These are phyloP conservation scores for Rhincodon typus DNA, from an alignment of 2,797 vertebrate species.

Conservation along the genomic window DNA sequence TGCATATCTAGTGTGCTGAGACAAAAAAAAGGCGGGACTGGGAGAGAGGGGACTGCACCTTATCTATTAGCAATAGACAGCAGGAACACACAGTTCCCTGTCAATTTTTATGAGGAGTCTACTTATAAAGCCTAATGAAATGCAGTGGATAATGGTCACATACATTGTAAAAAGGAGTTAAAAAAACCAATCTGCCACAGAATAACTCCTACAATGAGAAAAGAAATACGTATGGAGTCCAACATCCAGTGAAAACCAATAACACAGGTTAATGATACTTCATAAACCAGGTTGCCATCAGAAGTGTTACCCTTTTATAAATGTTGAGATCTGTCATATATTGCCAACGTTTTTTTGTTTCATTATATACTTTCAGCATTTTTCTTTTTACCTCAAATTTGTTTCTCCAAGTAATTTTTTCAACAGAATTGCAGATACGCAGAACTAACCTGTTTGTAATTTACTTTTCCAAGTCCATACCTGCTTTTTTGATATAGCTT, in stretches of 20 bases:
- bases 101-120: background rate
- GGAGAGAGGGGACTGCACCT: background rate
- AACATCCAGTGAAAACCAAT: background rate
- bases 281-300: background rate
- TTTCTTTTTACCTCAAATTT: background rate
- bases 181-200: background rate
- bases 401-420: background rate
- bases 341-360: background rate
- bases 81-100: background rate
- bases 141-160: background rate
- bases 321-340: background rate
- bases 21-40: background rate
- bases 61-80: background rate
- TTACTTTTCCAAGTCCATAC: conserved; percentile 39
- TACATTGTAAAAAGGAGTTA: background rate
- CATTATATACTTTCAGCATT: background rate
- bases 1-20: background rate
- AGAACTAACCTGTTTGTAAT: background rate
- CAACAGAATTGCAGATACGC: background rate
- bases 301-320: background rate
- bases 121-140: background rate
- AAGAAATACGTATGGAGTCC: background rate
- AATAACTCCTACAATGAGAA: background rate
- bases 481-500: conserved; percentile 46
- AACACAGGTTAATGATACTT: background rate